These are phyloP conservation scores for Helogale parvula DNA, from an alignment of 2,113 vertebrate genomes.

Conservation along the genomic window DNA sequence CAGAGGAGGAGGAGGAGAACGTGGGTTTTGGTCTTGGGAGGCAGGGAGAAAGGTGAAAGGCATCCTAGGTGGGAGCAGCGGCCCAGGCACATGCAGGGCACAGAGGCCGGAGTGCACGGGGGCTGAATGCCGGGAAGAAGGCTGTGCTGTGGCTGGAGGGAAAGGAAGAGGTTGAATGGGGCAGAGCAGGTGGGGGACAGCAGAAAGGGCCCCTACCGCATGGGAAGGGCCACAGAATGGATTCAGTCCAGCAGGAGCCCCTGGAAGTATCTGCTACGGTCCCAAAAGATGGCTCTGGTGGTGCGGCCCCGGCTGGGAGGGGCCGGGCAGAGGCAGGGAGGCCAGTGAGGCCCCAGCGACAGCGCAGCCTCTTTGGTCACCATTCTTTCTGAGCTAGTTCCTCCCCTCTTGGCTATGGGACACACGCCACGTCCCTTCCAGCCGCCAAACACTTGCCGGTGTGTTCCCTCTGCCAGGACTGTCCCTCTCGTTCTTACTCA, in stretches of 20 bases:
- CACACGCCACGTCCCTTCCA: background rate
- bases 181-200: background rate
- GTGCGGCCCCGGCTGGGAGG: background rate
- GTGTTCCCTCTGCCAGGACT: background rate
- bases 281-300: background rate
- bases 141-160: background rate
- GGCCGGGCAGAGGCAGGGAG: background rate
- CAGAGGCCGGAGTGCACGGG: background rate
- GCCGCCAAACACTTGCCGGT: background rate
- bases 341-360: background rate
- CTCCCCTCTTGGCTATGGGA: background rate
- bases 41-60: conserved; percentile 37
- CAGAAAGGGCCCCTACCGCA: background rate
- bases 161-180: background rate
- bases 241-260: background rate
- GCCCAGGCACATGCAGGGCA: background rate
- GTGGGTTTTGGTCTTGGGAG: conserved; percentile 56
- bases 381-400: background rate
- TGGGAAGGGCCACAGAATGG: background rate
- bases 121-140: background rate
- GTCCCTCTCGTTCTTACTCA: background rate
- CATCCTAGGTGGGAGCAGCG: conserved; percentile 40
- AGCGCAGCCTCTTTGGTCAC: background rate
- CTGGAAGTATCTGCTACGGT: background rate
- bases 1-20: conserved; percentile 44